Conservation (phyloP, 2,113 vertebrate species). For the cattle (Bos taurus) region ARS-UCD2.0 NW_020192292.1:3725501-3726000, state of each 20-base stretch:
- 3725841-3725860: background rate
- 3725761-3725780: background rate
- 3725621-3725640: no score
- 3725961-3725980: background rate
- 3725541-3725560: no score
- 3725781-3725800: background rate
- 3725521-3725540: no score
- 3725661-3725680: no score
- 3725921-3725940: background rate
- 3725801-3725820: background rate
- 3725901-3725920: background rate
- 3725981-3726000: background rate
- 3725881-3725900: background rate
- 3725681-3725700: no score
- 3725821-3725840: background rate
- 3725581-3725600: no score
- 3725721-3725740: background rate
- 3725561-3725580: no score
- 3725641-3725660: no score
- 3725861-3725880: background rate
- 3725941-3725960: background rate
- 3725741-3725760: no score
- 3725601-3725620: no score
- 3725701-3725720: background rate
- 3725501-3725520: no score